Evolutionary conservation across 1,140 invertebrate genomes (phyloP), one percentile per base, ranked within the genome.

Genomic region (Melipona quadrifasciata): DNA sequence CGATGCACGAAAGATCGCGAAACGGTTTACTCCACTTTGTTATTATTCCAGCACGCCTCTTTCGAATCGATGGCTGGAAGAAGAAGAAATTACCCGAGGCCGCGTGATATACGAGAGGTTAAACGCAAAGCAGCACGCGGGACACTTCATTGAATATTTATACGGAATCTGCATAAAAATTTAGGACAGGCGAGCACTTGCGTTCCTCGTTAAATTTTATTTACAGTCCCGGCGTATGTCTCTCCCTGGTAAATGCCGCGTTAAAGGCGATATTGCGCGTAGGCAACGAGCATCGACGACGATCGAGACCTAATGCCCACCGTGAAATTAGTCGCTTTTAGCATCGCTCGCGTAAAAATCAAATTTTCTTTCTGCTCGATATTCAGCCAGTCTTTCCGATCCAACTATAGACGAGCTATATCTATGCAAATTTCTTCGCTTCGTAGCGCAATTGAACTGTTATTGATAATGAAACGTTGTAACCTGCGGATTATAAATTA

Each of bases 121-220:
- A 53, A 79, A 67, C 76, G 39, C 34, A 31, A 79, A 79, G 19
- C 76, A 65, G 61, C 75, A 61, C 39, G 75, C 76, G 34, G 76
- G 76, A 79, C 47, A 79, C 47, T 79, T 68, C 61, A 67, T 79
- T 79, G 64, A 65, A 67, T 79, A 79, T 79, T 79, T 79, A 79
- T 79, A 79, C 27, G 27, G 61, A 79, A 79, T 67, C 61, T 79
- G 64, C 76, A 79, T 79, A 79, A 79, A 79, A 67, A 79, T 79
- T 79, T 79, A 65, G 61, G 64, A 68, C 76, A 68, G 16, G 16
- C 61, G 76, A 34, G 34, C 76, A 79, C 61, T 55, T 79, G 68
- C 61, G 76, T 67, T 67, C 76, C 61, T 79, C 61, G 76, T 65
- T 79, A 79, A 79, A 67, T 53, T 31, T 67, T 79, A 79, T 67